Base-by-base conservation (phyloP, 2,797 vertebrate genomes). In the Threskiornis aethiopicus region DNA sequence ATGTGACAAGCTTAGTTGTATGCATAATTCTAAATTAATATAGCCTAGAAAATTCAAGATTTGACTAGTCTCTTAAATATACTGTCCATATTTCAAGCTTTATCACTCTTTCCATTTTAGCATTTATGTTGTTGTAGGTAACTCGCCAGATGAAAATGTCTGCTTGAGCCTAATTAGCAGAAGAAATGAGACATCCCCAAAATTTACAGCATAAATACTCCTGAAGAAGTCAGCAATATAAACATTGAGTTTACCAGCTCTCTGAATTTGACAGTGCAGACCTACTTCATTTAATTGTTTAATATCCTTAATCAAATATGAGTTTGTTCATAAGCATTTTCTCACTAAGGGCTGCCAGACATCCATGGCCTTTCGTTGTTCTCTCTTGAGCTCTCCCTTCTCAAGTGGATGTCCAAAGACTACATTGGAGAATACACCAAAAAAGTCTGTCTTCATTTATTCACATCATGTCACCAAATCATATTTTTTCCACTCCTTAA, bases 131-230 rank as follows among this genome's bases (percentile, higher is more conserved):
- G 26, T 55, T 82, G 25, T 65, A 94, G 59, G 35, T 76, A 70
- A 52, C 24, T 93, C 71, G 54, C 3, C 44, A 64, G 39, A 33
- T 91, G 26, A 91, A 83, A 93, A 70, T 76, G 58, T 94, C 79
- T 93, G 46, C 85, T 84, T 13, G 13, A 89, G 46, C 47, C 46
- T 67, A 97, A 61, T 91, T 81, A 92, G 79, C 67, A 94, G 66
- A 94, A 96, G 44, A 94, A 90, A 89, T 37, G 24, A 91, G 52
- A 70, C 29, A 69, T 84, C 42, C 35, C 28, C 5, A 71, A 79
- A 92, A 92, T 72, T 72, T 75, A 64, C 31, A 88, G 58, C 66
- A 78, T 75, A 69, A 90, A 86, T 93, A 89, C 55, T 94, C 65
- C 61, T 51, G 0, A 75, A 76, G 44, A 92, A 55, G 24, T 69